A percentile compares a stretch with the other conserved stretches of the same genome.
Conservation (phyloP, 2,888 invertebrate species). For the Stenchaetothrips biformis region DNA sequence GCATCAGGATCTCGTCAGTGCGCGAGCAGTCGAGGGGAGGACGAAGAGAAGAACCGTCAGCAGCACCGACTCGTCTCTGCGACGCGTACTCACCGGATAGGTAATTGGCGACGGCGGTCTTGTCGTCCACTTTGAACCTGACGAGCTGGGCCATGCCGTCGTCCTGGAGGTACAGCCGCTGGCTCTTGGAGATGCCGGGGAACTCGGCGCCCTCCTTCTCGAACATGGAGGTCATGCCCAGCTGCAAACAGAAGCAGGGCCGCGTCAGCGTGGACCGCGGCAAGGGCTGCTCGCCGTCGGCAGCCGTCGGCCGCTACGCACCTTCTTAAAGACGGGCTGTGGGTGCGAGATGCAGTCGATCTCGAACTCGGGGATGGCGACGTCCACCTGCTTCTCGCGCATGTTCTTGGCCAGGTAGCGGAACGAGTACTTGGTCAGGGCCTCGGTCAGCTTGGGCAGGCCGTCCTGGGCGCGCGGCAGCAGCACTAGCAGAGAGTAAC, state of each 20-base stretch:
- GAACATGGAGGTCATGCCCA: conserved; percentile 56
- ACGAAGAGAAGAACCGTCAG: too few relatives aligned
- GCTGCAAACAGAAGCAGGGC: conserved; percentile 32
- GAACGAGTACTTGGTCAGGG: conserved; percentile 51
- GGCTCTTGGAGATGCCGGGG: conserved; percentile 54
- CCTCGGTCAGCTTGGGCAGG: conserved; percentile 52
- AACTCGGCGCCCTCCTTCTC: conserved; percentile 55
- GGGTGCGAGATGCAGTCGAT: conserved; percentile 61
- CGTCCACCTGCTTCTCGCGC: conserved; percentile 48
- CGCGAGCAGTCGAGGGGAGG: too few relatives aligned
- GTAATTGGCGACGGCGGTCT: conserved; percentile 49
- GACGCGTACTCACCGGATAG: conserved; percentile 47
- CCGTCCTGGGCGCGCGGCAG: conserved; percentile 57
- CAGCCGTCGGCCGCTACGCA: conserved; percentile 38
- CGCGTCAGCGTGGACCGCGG: not conserved
- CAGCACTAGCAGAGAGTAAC: conserved; percentile 55
- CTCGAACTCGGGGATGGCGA: conserved; percentile 57
- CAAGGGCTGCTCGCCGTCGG: not conserved
- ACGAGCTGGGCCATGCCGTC: conserved; percentile 64
- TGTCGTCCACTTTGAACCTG: conserved; percentile 57
- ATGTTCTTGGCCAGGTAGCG: conserved; percentile 49
- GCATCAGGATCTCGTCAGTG: not conserved
- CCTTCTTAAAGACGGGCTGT: conserved; percentile 55
- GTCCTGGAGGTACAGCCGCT: conserved; percentile 54
- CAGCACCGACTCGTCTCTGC: not conserved